Percentiles rank a stretch among this genome's conserved stretches.
Evolutionary conservation across 2,888 invertebrate species (phyloP).

Genomic region (Zaprionus lineosus): DNA sequence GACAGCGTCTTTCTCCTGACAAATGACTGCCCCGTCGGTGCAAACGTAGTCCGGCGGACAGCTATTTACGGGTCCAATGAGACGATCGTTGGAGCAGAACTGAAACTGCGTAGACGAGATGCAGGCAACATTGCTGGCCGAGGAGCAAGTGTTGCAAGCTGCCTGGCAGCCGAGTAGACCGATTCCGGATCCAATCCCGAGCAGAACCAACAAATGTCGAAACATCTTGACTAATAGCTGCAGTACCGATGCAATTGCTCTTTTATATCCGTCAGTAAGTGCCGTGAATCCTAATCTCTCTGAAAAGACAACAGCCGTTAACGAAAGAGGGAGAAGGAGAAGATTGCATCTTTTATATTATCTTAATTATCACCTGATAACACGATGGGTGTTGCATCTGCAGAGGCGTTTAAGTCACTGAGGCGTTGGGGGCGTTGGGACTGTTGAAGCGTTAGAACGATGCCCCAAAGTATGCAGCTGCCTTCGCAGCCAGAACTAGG

Average conservation of each 20-base stretch:
- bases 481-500: not conserved
- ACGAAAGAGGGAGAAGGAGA: not conserved
- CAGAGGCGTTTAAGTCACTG: no score
- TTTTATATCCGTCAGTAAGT: not conserved
- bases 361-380: no score
- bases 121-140: slow-evolving; percentile 48
- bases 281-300: slow-evolving; percentile 10
- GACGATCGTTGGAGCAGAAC: slow-evolving; percentile 44
- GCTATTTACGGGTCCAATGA: slow-evolving; percentile 27
- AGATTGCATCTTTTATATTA: slow-evolving; percentile 5
- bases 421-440: no score
- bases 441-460: not conserved
- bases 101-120: slow-evolving; percentile 60
- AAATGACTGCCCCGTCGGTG: slow-evolving; percentile 20
- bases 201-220: slow-evolving; percentile 3
- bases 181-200: not conserved
- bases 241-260: not conserved
- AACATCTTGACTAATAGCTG: slow-evolving; percentile 45
- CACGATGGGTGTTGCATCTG: no score
- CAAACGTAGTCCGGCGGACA: slow-evolving; percentile 59
- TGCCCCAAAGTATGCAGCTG: slow-evolving; percentile 39
- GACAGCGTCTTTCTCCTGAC: slow-evolving; percentile 13
- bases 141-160: slow-evolving; percentile 55
- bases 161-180: slow-evolving; percentile 6
- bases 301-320: not conserved